Conservation (phyloP, 2,797 vertebrate genomes). For the Tiaroga cobitis region DNA sequence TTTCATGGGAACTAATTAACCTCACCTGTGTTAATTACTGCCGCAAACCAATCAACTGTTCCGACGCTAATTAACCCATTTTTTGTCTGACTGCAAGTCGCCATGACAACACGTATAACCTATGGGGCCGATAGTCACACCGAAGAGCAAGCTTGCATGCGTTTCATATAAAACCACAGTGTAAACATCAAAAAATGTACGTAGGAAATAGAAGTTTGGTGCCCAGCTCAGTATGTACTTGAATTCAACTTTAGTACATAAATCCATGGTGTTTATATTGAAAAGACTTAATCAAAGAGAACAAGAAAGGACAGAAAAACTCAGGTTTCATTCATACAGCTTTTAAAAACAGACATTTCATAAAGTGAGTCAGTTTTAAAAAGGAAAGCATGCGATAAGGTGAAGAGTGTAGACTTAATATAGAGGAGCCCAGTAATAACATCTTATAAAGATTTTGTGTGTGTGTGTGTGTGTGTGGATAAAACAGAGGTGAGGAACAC, state of each 20-base stretch:
- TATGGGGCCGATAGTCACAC: conserved; percentile 57
- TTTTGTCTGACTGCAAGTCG: conserved; percentile 80
- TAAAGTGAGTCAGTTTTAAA: conserved; percentile 3
- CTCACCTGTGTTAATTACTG: conserved; percentile 95
- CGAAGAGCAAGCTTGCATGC: conserved; percentile 59
- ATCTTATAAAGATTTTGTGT: conserved; percentile 11
- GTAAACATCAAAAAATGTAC: conserved; percentile 8
- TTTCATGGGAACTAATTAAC: conserved; percentile 93
- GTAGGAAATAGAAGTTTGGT: conserved; percentile 1
- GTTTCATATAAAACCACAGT: conserved; percentile 1
- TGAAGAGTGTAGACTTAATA: conserved; percentile 19
- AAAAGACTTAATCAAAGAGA: not conserved
- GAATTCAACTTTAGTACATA: not conserved
- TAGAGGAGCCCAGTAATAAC: conserved; percentile 11
- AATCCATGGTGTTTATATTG: not conserved
- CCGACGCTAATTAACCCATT: conserved; percentile 85
- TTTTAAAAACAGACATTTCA: not conserved
- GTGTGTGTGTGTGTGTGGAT: conserved; percentile 22
- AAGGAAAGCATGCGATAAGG: not conserved
- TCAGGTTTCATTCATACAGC: not conserved
- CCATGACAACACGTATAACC: conserved; percentile 85
- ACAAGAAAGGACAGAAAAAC: not conserved
- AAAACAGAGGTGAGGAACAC: conserved; percentile 42
- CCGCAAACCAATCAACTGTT: conserved; percentile 91
- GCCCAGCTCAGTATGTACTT: not conserved